phyloP scores from a whole-genome alignment of 2,888 invertebrate species.

The Cartodere bifasciata region DNA sequence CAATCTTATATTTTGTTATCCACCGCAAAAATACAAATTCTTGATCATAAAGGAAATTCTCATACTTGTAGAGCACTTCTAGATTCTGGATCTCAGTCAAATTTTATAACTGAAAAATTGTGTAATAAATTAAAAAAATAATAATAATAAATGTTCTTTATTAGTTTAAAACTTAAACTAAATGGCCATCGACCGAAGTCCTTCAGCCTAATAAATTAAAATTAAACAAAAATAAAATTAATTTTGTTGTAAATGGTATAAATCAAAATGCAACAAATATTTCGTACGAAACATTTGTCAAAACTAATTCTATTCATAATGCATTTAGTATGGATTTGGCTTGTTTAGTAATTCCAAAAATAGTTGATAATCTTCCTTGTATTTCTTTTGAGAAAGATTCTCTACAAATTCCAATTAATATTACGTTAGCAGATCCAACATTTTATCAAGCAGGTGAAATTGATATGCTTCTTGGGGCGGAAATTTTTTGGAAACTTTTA shows the following conservation, averaged over 20 bases:
- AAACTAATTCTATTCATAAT: neutral
- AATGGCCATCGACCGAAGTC: too few species aligned
- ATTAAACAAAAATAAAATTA: neutral
- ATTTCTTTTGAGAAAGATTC: neutral
- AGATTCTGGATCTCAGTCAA: constrained; percentile 4
- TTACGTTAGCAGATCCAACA: constrained; percentile 10
- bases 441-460: constrained; percentile 7
- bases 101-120: constrained; percentile 1
- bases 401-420: constrained; percentile 6
- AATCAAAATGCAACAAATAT: neutral
- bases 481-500: constrained; percentile 10
- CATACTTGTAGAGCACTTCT: neutral
- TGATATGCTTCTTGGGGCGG: constrained; percentile 10
- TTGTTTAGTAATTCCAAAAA: constrained; percentile 6
- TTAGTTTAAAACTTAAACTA: too few species aligned
- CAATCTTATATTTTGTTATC: neutral
- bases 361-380: constrained; percentile 5
- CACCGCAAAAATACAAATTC: constrained; percentile 1
- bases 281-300: constrained; percentile 1
- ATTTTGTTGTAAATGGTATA: neutral
- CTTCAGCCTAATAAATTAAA: too few species aligned
- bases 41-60: neutral
- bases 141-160: too few species aligned
- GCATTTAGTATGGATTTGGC: neutral
- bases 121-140: too few species aligned